Base-by-base conservation (phyloP, 2,888 invertebrate genomes). In the Pseudanteris insignis region DNA sequence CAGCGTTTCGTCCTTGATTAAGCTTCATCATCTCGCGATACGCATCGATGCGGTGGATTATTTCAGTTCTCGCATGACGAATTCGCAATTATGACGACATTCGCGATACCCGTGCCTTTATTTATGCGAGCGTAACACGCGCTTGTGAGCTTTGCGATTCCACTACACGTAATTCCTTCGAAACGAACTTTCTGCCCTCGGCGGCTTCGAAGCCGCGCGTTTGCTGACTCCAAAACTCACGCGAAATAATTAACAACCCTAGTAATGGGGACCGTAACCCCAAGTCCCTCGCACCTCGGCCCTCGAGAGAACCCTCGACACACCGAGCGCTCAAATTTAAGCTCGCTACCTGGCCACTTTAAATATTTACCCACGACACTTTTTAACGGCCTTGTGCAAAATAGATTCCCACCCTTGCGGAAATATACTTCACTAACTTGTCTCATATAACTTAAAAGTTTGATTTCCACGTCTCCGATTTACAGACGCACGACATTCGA, bases 231-330 rank as follows among this genome's bases (percentile, higher is more conserved):
- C 57, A 60, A 67, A 72, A 74, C 68, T 70, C 68, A 65, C 64
- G 67, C 67, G 73, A 76, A 77, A 78, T 77, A 78, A 78, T 78
- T 76, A 76, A 78, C 74, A 71, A 73, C 59, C 57, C 60, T 60
- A 47, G 60, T 59, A 55, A 47, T 46, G 28, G 64, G 33, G 51
- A 51, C 36, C 64, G 46, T 64, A 54, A 57, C 60, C 57, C 40
- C 47, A n/a, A 37, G 43, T 36, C 34, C 18, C 59, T 34, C 29
- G 38, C 51, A 34, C 46, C 58, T 40, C 59, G 37, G 29, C 53
- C 53, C 53, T 47, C 38, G 28, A 28, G 53, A 53, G 64, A 60
- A 54, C 54, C 57, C 54, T 48, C 61, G 41, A 57, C 53, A 50
- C 40, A 30, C 40, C 64, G 26, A 60, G 40, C 48, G 51, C 58